These are phyloP conservation scores for Podiceps cristatus DNA, from an alignment of 2,113 vertebrate species.

Conservation along the genomic window DNA sequence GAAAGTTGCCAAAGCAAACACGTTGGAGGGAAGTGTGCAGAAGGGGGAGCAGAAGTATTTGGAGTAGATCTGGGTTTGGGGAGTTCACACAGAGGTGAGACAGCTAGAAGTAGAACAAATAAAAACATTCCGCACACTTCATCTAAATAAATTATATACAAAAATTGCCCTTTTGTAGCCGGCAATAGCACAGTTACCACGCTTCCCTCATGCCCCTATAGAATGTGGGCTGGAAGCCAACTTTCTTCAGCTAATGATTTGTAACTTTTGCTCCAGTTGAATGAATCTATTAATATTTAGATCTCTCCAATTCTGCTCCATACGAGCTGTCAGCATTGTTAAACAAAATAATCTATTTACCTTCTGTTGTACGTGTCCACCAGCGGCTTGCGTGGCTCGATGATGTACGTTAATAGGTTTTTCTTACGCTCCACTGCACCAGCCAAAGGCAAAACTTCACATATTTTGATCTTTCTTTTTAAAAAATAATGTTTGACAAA, in stretches of 20 bases:
- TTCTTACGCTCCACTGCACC: not conserved
- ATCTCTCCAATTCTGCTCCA: conserved; percentile 61
- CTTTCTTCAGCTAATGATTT: conserved; percentile 82
- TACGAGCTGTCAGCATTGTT: conserved; percentile 54
- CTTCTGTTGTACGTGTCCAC: conserved; percentile 41
- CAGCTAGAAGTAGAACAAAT: conserved; percentile 90
- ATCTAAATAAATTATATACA: conserved; percentile 90
- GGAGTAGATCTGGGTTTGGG: conserved; percentile 82
- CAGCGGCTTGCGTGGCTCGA: not conserved
- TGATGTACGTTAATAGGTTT: conserved; percentile 44
- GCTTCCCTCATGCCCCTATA: conserved; percentile 69
- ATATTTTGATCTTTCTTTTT: conserved; percentile 23
- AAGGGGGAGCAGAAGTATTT: conserved; percentile 85
- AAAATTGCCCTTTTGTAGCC: conserved; percentile 73
- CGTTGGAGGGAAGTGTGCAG: conserved; percentile 83
- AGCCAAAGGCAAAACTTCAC: conserved; percentile 37
- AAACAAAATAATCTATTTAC: conserved; percentile 70
- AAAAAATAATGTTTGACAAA: conserved; percentile 40
- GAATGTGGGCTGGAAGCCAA: conserved; percentile 78
- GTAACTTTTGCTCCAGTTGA: conserved; percentile 77
- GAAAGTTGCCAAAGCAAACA: conserved; percentile 96
- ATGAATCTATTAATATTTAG: conserved; percentile 77
- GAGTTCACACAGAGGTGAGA: conserved; percentile 95
- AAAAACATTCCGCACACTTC: conserved; percentile 90
- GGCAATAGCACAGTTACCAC: conserved; percentile 59